Percentiles rank a stretch among this genome's conserved stretches.
Conservation (phyloP, 2,888 invertebrate genomes). For the Cephus nigrinus region DNA sequence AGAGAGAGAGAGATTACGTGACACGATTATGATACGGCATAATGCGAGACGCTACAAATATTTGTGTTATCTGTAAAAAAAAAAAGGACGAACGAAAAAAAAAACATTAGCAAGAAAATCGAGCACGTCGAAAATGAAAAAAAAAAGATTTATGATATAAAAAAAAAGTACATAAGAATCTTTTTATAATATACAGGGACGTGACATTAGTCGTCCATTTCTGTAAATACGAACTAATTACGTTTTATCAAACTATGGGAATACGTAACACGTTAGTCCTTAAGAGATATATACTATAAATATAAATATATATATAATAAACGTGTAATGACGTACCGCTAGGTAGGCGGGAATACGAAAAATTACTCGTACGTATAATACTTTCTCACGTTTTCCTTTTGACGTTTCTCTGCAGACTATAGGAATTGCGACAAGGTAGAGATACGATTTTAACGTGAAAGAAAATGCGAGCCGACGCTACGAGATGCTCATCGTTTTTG, state of each 20-base stretch:
- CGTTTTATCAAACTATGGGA: not conserved
- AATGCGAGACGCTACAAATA: not conserved
- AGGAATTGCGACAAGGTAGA: conserved; percentile 44
- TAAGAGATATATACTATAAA: not conserved
- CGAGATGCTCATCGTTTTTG: not conserved
- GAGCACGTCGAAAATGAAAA: not conserved
- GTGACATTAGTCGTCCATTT: not conserved
- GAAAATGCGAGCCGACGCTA: not conserved
- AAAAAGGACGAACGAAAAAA: not conserved
- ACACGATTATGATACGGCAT: not conserved
- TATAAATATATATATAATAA: not conserved
- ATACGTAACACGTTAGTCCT: not conserved
- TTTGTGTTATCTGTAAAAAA: not conserved
- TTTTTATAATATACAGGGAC: not conserved
- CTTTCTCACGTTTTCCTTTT: conserved; percentile 5
- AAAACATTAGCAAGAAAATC: not conserved
- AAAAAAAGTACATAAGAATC: not conserved
- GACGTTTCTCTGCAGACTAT: conserved; percentile 43
- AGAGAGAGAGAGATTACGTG: not conserved
- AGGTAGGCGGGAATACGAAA: not conserved
- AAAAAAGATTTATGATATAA: not conserved
- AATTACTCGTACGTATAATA: not conserved
- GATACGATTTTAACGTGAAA: conserved; percentile 5
- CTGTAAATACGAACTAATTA: not conserved
- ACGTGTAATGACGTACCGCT: not conserved